Conservation (phyloP, 2,888 invertebrate genomes). For the Agonopterix heracliana region DNA sequence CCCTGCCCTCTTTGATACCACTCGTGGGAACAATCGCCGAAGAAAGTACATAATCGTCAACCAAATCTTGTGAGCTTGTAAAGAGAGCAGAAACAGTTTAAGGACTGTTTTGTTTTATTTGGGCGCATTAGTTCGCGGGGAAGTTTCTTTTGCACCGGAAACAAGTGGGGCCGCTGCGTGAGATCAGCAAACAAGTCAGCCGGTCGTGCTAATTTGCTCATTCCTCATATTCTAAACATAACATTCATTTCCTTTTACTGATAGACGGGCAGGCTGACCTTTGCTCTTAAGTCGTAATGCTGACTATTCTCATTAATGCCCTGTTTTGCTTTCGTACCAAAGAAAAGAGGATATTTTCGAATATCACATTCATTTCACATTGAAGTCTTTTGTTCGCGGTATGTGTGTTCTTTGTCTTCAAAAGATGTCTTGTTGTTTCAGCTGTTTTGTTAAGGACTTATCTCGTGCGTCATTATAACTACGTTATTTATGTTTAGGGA, state of each 20-base stretch:
- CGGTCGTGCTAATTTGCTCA: constrained; percentile 38
- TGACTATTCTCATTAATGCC: neutral
- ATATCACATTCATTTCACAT: no score
- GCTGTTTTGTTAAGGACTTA: constrained; percentile 7
- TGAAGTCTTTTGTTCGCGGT: neutral
- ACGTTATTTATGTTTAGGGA: neutral
- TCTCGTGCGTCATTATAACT: neutral
- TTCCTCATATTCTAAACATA: constrained; percentile 39
- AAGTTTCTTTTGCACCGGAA: constrained; percentile 45
- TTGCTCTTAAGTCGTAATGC: neutral
- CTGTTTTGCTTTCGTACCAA: no score
- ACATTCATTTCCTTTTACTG: constrained; percentile 26
- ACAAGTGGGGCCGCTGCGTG: constrained; percentile 40
- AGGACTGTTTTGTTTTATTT: constrained; percentile 19
- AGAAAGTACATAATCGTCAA: constrained; percentile 22
- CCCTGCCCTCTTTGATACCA: constrained; percentile 17
- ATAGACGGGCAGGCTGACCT: constrained; percentile 9
- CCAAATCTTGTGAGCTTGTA: constrained; percentile 6
- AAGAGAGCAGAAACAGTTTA: constrained; percentile 1
- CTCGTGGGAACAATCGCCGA: constrained; percentile 31
- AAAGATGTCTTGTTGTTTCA: constrained; percentile 7
- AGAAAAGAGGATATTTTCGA: no score
- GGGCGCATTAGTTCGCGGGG: constrained; percentile 21
- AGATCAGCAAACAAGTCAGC: constrained; percentile 53
- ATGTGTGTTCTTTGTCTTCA: constrained; percentile 1